These are phyloP conservation scores for Smutsia temminckii DNA, from an alignment of 2,797 vertebrate genomes.

Conservation along the genomic window DNA sequence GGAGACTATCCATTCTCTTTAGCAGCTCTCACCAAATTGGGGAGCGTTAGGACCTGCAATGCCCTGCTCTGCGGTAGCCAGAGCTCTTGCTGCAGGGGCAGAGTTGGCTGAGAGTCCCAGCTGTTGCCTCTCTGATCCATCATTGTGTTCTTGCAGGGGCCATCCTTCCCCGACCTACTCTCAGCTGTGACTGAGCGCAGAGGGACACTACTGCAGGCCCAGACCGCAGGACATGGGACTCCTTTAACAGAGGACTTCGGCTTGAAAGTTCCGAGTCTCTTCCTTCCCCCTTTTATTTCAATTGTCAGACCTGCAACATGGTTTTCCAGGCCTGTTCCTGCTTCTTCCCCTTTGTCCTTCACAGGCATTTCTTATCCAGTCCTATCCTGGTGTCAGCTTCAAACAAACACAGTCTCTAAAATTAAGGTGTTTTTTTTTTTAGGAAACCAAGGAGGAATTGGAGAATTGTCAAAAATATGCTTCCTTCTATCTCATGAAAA, in stretches of 20 bases:
- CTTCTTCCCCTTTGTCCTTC: not conserved
- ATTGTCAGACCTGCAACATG: not conserved
- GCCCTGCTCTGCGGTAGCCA: not conserved
- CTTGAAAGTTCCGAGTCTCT: not conserved
- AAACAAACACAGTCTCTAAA: slow-evolving; percentile 12
- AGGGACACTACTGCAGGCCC: too few species aligned
- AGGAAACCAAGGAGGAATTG: not conserved
- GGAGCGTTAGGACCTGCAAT: not conserved
- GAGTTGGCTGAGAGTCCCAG: not conserved
- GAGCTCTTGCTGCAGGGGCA: not conserved
- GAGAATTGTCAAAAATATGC: not conserved
- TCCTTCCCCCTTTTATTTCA: not conserved
- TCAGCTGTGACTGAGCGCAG: not conserved
- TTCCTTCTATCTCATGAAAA: not conserved
- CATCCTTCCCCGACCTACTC: not conserved
- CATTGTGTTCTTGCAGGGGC: not conserved
- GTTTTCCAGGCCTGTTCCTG: not conserved
- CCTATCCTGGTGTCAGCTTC: not conserved
- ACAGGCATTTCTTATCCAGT: not conserved
- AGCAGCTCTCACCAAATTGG: not conserved
- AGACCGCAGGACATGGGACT: not conserved
- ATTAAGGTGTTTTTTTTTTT: not conserved
- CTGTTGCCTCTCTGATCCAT: too few species aligned
- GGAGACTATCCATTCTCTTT: not conserved
- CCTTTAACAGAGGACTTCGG: not conserved